A percentile compares a stretch with the other conserved stretches of the same genome.
Evolutionary conservation across 2,797 vertebrate species (phyloP).

Genomic region (Gouania willdenowi): DNA sequence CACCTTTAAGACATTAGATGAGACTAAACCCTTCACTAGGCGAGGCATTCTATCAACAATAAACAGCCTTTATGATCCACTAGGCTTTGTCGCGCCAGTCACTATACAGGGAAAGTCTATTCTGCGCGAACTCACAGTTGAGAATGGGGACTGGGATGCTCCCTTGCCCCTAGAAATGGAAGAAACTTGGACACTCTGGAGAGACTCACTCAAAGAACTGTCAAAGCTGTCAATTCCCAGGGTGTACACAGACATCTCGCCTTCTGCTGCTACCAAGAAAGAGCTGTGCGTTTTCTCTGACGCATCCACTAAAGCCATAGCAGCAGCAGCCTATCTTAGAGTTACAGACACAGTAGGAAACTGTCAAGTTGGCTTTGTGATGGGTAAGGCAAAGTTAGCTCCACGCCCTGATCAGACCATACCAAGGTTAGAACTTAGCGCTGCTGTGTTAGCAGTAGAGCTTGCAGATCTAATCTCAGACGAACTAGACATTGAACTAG

Average conservation of each 20-base stretch:
- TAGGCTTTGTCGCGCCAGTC: neutral
- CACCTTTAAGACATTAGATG: neutral
- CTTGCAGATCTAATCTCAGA: neutral
- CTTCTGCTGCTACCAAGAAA: neutral
- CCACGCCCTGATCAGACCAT: slow-evolving; percentile 13
- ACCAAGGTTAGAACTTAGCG: slow-evolving; percentile 17
- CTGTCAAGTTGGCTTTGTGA: slow-evolving; percentile 1
- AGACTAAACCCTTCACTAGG: neutral
- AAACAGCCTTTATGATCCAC: neutral
- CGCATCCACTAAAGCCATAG: slow-evolving; percentile 11
- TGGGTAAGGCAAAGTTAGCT: neutral
- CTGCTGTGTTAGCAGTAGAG: neutral
- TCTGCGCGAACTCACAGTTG: neutral
- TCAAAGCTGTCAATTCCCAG: neutral
- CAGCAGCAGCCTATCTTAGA: slow-evolving; percentile 15
- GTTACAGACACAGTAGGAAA: neutral
- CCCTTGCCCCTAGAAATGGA: neutral
- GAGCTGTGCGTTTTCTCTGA: slow-evolving; percentile 26
- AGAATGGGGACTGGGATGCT: neutral
- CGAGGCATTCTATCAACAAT: neutral
- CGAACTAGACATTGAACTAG: neutral
- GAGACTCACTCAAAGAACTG: neutral
- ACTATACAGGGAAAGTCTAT: neutral
- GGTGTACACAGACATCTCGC: neutral
- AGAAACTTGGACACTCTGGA: neutral